A percentile compares a stretch with the other conserved stretches of the same genome.
These are phyloP conservation scores for Diadegma fenestrale DNA, from an alignment of 2,888 invertebrate genomes.

Conservation along the genomic window DNA sequence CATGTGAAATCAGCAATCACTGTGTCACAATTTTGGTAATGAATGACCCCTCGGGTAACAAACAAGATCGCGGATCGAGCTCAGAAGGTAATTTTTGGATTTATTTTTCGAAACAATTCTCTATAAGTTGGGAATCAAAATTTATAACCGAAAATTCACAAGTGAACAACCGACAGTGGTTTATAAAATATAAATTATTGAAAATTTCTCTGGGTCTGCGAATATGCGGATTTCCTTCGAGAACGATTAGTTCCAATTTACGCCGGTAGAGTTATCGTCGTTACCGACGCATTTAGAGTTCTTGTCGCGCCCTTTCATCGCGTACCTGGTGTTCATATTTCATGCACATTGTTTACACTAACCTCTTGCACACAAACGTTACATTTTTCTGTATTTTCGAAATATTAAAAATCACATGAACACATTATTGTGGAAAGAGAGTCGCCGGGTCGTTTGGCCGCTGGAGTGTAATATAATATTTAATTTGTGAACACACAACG, in stretches of 20 bases:
- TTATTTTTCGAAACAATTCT: no score
- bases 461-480: constrained; percentile 8
- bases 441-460: neutral
- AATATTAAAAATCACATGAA: neutral
- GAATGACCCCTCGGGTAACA: no score
- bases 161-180: no score
- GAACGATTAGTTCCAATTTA: neutral
- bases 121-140: no score
- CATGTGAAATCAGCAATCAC: no score
- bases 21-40: no score
- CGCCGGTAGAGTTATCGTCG: neutral
- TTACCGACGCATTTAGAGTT: neutral
- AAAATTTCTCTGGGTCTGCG: no score
- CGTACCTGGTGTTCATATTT: neutral
- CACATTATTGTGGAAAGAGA: constrained; percentile 14
- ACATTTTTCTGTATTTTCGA: neutral
- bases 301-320: neutral
- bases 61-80: neutral
- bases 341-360: constrained; percentile 16
- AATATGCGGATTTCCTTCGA: neutral
- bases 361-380: constrained; percentile 9
- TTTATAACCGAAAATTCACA: no score
- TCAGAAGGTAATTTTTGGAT: no score
- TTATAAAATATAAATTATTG: no score
- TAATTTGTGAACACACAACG: constrained; percentile 9